Evolutionary conservation across 2,113 vertebrate genomes (phyloP), one percentile per base, ranked within the genome.

Genomic region (Rhipidura dahli): DNA sequence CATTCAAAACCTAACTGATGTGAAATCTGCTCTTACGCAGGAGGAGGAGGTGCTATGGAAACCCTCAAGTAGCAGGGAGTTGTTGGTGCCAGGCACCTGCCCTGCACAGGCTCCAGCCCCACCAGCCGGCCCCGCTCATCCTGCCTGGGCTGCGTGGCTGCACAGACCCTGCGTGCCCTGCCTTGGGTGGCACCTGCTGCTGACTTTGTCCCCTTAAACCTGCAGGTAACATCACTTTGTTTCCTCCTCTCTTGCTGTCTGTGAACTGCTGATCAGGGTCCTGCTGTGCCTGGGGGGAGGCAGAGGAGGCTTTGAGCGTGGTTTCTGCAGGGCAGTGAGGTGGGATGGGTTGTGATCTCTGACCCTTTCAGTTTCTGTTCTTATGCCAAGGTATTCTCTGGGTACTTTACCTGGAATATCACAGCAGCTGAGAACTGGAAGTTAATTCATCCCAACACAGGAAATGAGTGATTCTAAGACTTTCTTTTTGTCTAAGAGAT

Each of bases 41-140:
- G 64, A 91, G 75, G 82, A 94, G 85, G 94, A 94, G 65, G 69
- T 91, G 90, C 94, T 57, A 3, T 17, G 85, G 85, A 57, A 93
- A 57, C 28, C 28, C 9, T 93, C 35, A 87, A 89, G 65, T 45
- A 57, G 2, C 12, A n/a, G 40, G 2, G 24, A 89, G 64, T 10
- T 26, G 26, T 4, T 53, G 53, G 33, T 47, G 39, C 22, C 9
- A 17, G 57, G 39, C 54, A 21, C 15, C 26, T 88, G 66, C 28
- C n/a, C 35, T 63, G 86, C 4, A 1, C 33, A 12, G 13, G 24
- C 69, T 61, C 11, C 59, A 40, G 61, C 44, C 39, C n/a, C 31
- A 10, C 33, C 0, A 2, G 13, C 40, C 11, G 13, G 19, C 54
- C 24, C 24, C 0, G 0, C 40, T 68, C 4, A 8, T 39, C 49